Conservation (phyloP, 2,797 vertebrate genomes). For the Leuciscus waleckii region DNA sequence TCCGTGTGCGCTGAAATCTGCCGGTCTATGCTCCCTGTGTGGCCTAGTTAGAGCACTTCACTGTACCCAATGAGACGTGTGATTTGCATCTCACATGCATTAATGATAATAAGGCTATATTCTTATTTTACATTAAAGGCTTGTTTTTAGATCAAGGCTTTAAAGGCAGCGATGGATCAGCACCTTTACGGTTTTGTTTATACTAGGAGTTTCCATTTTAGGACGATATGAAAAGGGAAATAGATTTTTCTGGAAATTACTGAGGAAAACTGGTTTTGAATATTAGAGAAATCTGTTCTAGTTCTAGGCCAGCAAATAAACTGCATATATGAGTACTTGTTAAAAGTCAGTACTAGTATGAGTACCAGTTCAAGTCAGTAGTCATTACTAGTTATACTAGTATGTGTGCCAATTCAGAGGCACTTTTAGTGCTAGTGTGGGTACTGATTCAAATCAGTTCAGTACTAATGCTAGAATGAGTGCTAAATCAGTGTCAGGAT, state of each 20-base stretch:
- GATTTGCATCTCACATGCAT: conserved; percentile 37
- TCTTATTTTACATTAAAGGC: conserved; percentile 27
- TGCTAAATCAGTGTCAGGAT: neutral
- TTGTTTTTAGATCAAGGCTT: conserved; percentile 23
- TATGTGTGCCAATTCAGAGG: neutral
- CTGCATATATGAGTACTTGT: neutral
- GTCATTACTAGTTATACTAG: neutral
- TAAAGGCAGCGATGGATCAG: conserved; percentile 1
- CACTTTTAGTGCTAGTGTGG: neutral
- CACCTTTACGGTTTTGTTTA: conserved; percentile 7
- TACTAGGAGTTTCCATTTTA: neutral
- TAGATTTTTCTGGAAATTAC: neutral
- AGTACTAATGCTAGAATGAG: neutral
- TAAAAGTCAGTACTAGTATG: neutral
- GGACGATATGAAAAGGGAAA: neutral
- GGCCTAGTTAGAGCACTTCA: conserved; percentile 49
- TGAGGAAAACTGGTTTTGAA: neutral
- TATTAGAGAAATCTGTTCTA: neutral
- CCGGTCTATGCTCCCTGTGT: conserved; percentile 43
- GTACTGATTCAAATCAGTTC: neutral
- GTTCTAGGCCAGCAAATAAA: neutral
- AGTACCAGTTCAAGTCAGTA: neutral
- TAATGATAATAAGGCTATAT: conserved; percentile 37
- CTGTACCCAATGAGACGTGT: conserved; percentile 7
- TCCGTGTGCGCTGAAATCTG: conserved; percentile 23